These are phyloP conservation scores for Trichogramma evanescens DNA, from an alignment of 2,888 invertebrate genomes.

Conservation along the genomic window DNA sequence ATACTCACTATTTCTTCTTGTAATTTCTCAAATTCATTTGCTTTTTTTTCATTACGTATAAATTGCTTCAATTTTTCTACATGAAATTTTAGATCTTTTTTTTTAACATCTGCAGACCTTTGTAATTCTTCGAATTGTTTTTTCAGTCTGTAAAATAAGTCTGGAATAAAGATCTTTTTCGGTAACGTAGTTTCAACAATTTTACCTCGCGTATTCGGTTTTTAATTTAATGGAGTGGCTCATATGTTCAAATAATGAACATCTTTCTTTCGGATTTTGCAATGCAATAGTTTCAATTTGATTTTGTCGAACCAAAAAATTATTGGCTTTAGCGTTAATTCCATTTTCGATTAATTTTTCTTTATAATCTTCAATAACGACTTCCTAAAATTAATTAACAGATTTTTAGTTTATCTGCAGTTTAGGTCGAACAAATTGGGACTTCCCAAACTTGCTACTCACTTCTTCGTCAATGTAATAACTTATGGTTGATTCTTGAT, in stretches of 20 bases:
- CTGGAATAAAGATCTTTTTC: not conserved
- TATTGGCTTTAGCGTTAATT: conserved; percentile 53
- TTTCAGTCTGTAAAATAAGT: not conserved
- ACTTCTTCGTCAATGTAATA: conserved; percentile 4
- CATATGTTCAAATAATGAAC: conserved; percentile 90
- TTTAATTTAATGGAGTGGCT: conserved; percentile 89
- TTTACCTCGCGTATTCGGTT: conserved; percentile 74
- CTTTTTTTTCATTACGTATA: not conserved
- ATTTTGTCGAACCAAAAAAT: conserved; percentile 95
- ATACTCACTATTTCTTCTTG: conserved; percentile 3
- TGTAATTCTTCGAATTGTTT: not conserved
- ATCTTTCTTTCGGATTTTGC: conserved; percentile 95
- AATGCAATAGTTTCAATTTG: conserved; percentile 95
- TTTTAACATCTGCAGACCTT: not conserved
- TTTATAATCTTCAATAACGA: conserved; percentile 77
- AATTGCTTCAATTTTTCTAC: not conserved
- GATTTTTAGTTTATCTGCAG: not conserved
- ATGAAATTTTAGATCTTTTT: conserved; percentile 1
- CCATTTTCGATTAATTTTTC: conserved; percentile 51
- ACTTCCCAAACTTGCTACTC: not conserved
- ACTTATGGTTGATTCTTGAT: not conserved
- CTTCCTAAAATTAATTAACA: conserved; percentile 7
- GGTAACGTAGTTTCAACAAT: not conserved
- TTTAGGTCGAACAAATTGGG: not conserved
- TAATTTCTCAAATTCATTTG: not conserved